A percentile compares a stretch with the other conserved stretches of the same genome.
phyloP scores from a whole-genome alignment of 2,797 vertebrate genomes.

The Taenioides sp. region DNA sequence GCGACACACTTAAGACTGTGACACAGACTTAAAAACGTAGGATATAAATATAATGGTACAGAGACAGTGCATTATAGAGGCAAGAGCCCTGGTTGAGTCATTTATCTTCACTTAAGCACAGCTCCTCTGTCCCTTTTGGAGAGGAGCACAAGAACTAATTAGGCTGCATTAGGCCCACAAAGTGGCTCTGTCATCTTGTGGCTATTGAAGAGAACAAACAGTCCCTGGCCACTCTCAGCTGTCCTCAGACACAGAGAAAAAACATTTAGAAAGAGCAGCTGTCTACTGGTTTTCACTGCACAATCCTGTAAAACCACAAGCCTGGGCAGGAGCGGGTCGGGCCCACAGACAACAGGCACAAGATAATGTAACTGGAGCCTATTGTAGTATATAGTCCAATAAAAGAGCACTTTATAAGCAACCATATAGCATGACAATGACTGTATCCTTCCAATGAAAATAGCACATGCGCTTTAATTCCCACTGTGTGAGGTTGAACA shows the following conservation, averaged over 20 bases:
- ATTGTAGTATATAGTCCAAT: slow-evolving; percentile 34
- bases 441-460: slow-evolving; percentile 25
- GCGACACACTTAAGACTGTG: background rate
- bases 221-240: slow-evolving; percentile 77
- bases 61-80: slow-evolving; percentile 30
- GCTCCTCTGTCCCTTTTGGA: slow-evolving; percentile 52
- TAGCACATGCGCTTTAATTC: slow-evolving; percentile 26
- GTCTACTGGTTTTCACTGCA: slow-evolving; percentile 68
- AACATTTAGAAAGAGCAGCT: slow-evolving; percentile 72
- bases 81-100: slow-evolving; percentile 58
- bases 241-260: slow-evolving; percentile 68
- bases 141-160: slow-evolving; percentile 76
- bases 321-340: slow-evolving; percentile 36
- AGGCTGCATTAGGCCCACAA: slow-evolving; percentile 72
- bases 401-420: slow-evolving; percentile 46
- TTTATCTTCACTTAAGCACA: slow-evolving; percentile 65
- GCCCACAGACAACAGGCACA: slow-evolving; percentile 46
- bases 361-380: slow-evolving; percentile 47
- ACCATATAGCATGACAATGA: slow-evolving; percentile 46
- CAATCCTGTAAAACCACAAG: slow-evolving; percentile 69
- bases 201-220: slow-evolving; percentile 70
- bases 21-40: background rate
- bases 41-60: slow-evolving; percentile 15
- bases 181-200: slow-evolving; percentile 81
- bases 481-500: slow-evolving; percentile 10